Evolutionary conservation across 2,888 invertebrate genomes (phyloP).

Genomic region (Meiosimyza platycephala): DNA sequence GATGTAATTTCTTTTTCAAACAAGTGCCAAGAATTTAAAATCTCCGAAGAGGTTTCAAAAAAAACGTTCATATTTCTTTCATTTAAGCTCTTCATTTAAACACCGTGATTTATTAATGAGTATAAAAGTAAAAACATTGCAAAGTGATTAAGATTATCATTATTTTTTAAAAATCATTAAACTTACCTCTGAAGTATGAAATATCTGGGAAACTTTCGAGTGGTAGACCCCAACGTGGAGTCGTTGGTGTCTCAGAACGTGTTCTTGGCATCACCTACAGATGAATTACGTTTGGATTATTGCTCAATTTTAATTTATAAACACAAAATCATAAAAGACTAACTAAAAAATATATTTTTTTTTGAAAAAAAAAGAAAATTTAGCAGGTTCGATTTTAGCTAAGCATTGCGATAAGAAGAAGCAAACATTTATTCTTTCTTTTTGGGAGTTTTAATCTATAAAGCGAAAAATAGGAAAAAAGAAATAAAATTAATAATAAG

Average conservation of each 20-base stretch:
- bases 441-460: conserved; percentile 66
- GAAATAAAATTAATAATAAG: conserved; percentile 15
- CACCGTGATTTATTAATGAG: too few species aligned
- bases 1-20: too few species aligned
- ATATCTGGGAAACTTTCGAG: conserved; percentile 69
- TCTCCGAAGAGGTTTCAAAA: too few species aligned
- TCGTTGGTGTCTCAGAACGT: conserved; percentile 77
- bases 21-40: too few species aligned
- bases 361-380: conserved; percentile 32
- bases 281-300: conserved; percentile 33
- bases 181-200: conserved; percentile 71
- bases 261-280: conserved; percentile 76
- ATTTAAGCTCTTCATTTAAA: too few species aligned
- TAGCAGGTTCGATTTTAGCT: conserved; percentile 29
- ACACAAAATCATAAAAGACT: conserved; percentile 23
- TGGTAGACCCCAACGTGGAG: conserved; percentile 74
- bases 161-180: conserved; percentile 45
- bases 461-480: conserved; percentile 49
- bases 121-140: neutral
- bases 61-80: too few species aligned
- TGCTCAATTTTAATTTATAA: conserved; percentile 3
- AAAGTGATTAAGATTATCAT: conserved; percentile 32
- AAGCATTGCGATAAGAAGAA: conserved; percentile 32
- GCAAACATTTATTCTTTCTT: conserved; percentile 61
- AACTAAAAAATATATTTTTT: conserved; percentile 30